These are phyloP conservation scores for Drosophila santomea DNA, from an alignment of 1,140 invertebrate species.

Conservation along the genomic window DNA sequence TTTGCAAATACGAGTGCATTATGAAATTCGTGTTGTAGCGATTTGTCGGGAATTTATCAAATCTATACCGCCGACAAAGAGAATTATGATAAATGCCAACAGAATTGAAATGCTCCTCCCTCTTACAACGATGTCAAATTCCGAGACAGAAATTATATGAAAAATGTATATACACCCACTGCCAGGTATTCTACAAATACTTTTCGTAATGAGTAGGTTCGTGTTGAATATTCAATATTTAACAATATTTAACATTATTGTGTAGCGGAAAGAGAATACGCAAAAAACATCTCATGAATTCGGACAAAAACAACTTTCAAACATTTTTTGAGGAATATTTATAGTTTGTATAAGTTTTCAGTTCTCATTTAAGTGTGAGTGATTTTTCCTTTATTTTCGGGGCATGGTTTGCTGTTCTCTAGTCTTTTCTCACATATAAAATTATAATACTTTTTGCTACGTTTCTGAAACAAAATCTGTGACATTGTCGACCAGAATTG, in stretches of 20 bases:
- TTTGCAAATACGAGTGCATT: slow-evolving; percentile 25
- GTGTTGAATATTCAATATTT: slow-evolving; percentile 62
- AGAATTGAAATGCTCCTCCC: slow-evolving; percentile 11
- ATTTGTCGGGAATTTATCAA: slow-evolving; percentile 47
- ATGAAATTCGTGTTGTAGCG: slow-evolving; percentile 38
- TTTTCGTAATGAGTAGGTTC: slow-evolving; percentile 65
- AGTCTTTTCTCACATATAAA: slow-evolving; percentile 70
- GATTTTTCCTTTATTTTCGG: slow-evolving; percentile 14
- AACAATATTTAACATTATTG: slow-evolving; percentile 51
- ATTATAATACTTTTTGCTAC: slow-evolving; percentile 65
- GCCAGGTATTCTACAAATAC: slow-evolving; percentile 41
- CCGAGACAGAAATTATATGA: slow-evolving; percentile 39
- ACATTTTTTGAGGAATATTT: slow-evolving; percentile 69
- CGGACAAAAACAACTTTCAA: slow-evolving; percentile 59
- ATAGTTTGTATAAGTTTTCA: slow-evolving; percentile 60
- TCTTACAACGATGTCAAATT: slow-evolving; percentile 31
- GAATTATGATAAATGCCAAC: slow-evolving; percentile 49
- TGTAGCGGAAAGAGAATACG: slow-evolving; percentile 25
- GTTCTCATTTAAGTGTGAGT: slow-evolving; percentile 28
- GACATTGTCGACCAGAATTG: slow-evolving; percentile 73
- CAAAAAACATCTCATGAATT: slow-evolving; percentile 40
- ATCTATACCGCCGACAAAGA: slow-evolving; percentile 29
- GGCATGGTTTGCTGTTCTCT: slow-evolving; percentile 30
- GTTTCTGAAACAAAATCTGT: slow-evolving; percentile 74
- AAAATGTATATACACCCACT: slow-evolving; percentile 17